Evolutionary conservation across 2,113 vertebrate species (phyloP).

Genomic region (Sitta europaea): DNA sequence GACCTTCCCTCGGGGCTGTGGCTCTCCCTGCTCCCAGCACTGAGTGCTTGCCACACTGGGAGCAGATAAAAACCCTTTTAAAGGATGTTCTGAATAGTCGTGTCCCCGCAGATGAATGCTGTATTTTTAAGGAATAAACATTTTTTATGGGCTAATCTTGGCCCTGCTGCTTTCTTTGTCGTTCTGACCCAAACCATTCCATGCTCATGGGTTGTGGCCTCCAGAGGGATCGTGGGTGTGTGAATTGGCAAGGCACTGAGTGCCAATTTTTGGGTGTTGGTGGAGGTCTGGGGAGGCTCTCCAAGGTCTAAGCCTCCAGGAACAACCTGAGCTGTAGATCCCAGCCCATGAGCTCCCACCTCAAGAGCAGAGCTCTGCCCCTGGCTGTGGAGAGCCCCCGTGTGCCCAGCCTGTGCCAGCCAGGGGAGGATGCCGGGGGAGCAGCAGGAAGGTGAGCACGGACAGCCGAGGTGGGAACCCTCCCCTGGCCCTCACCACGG

Average conservation of each 20-base stretch:
- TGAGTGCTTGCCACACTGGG: neutral
- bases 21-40: neutral
- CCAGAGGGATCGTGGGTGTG: accelerated
- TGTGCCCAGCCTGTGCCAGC: neutral
- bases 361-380: neutral
- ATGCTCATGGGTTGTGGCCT: neutral
- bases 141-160: slow-evolving; percentile 41
- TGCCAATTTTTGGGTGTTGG: neutral
- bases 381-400: accelerated
- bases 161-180: neutral
- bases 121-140: slow-evolving; percentile 73
- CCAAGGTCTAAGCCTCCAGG: no score
- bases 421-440: accelerated
- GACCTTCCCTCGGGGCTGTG: neutral
- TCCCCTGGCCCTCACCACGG: accelerated
- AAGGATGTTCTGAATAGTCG: neutral
- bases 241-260: neutral
- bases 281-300: neutral
- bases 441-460: accelerated
- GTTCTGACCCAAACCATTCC: neutral
- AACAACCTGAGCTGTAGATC: neutral
- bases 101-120: slow-evolving; percentile 36
- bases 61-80: neutral
- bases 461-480: neutral
- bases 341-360: accelerated